Conservation (phyloP, 2,113 vertebrate species). For the Paedocypris sp. region DNA sequence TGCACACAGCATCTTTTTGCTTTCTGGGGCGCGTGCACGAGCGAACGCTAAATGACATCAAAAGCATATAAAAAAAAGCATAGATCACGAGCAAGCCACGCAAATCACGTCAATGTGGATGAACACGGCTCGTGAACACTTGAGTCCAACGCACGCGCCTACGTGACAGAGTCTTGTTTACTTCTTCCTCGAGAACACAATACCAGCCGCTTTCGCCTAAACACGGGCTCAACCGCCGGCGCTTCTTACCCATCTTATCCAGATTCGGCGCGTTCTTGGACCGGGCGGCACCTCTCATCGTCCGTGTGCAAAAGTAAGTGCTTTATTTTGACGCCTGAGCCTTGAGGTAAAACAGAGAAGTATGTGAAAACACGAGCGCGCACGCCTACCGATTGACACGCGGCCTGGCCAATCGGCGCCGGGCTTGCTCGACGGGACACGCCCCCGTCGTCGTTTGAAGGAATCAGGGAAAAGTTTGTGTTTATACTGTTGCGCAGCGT, state of each 20-base stretch:
- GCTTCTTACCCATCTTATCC: constrained; percentile 51
- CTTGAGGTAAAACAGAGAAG: not conserved
- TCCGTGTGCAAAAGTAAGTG: constrained; percentile 22
- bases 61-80: too few species aligned
- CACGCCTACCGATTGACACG: constrained; percentile 23
- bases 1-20: too few species aligned
- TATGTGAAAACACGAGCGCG: constrained; percentile 14
- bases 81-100: not conserved
- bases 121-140: not conserved
- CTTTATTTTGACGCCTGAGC: constrained; percentile 2
- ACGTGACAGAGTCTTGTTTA: constrained; percentile 46
- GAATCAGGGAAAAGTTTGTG: constrained; percentile 1
- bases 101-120: not conserved
- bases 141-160: constrained; percentile 29
- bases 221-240: not conserved
- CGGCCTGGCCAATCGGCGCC: constrained; percentile 16
- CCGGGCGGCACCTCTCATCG: constrained; percentile 61
- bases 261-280: constrained; percentile 43
- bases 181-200: constrained; percentile 28
- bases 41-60: too few species aligned
- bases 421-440: constrained; percentile 33
- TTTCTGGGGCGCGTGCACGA: too few species aligned
- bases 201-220: not conserved
- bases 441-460: constrained; percentile 25
- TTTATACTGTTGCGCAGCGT: constrained; percentile 12